A percentile compares a stretch with the other conserved stretches of the same genome.
These are phyloP conservation scores for Eciton burchellii DNA, from an alignment of 1,140 invertebrate genomes.

Conservation along the genomic window DNA sequence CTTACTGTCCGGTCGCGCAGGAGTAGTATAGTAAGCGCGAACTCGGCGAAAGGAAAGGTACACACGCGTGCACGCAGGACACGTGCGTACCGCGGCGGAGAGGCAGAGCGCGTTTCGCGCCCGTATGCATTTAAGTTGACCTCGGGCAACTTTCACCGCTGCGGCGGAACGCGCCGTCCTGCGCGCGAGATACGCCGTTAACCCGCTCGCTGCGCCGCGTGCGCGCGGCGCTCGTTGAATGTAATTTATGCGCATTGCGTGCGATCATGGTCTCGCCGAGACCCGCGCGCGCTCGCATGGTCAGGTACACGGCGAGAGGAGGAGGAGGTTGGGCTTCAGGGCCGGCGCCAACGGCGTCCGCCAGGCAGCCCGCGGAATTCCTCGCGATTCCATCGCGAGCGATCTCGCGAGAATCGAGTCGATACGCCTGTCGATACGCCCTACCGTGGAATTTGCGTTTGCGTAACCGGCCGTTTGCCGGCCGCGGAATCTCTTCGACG, in stretches of 20 bases:
- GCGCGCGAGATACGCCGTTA: constrained; percentile 61
- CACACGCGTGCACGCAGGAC: constrained; percentile 24
- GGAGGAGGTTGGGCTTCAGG: constrained; percentile 58
- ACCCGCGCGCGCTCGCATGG: constrained; percentile 76
- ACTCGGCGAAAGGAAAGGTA: constrained; percentile 8
- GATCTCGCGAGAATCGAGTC: no score
- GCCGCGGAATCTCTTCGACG: no score
- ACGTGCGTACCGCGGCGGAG: constrained; percentile 41
- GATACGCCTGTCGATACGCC: no score
- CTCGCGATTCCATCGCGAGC: no score
- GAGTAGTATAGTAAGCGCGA: no score
- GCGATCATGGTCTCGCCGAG: constrained; percentile 77
- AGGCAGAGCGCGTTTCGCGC: constrained; percentile 41
- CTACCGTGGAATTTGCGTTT: no score
- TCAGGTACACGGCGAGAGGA: constrained; percentile 74
- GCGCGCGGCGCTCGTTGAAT: constrained; percentile 68
- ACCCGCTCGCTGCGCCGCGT: constrained; percentile 59
- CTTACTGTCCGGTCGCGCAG: not conserved
- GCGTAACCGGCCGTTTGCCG: no score
- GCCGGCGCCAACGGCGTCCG: no score
- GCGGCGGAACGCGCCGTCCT: constrained; percentile 63
- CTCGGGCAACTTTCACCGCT: constrained; percentile 83
- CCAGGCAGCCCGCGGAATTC: no score
- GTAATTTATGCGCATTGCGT: constrained; percentile 82
- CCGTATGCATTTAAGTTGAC: constrained; percentile 74